Evolutionary conservation across 2,888 invertebrate species (phyloP).

Genomic region (Drosophila nigricruria): DNA sequence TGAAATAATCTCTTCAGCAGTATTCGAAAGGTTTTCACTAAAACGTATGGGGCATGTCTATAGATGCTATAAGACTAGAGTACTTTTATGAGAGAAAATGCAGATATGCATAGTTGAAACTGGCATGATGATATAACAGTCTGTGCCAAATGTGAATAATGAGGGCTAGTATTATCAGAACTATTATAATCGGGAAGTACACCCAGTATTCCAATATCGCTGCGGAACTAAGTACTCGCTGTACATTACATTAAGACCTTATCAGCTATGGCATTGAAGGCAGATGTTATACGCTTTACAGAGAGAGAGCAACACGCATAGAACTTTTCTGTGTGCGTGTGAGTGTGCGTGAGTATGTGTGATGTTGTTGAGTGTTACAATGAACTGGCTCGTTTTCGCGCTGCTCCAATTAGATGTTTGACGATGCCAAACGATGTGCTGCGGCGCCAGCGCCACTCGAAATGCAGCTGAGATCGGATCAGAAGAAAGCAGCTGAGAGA

Average conservation of each 20-base stretch:
- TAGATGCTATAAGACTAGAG: not conserved
- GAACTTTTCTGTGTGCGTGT: conserved; percentile 10
- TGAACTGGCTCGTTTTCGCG: conserved; percentile 37
- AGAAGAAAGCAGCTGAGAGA: conserved; percentile 36
- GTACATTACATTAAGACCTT: conserved; percentile 14
- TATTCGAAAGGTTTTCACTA: conserved; percentile 11
- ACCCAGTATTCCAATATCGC: not conserved
- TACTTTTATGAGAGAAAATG: not conserved
- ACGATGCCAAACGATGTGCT: conserved; percentile 31
- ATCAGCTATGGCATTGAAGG: conserved; percentile 14
- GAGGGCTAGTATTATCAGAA: not conserved
- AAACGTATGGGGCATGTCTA: not conserved
- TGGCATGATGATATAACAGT: not conserved
- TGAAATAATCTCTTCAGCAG: not conserved
- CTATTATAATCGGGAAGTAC: conserved; percentile 6
- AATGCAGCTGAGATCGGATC: conserved; percentile 11
- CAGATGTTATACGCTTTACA: conserved; percentile 23
- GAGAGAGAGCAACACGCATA: not conserved
- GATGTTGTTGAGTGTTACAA: conserved; percentile 35
- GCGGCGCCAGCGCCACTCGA: conserved; percentile 16
- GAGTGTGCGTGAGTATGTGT: not conserved
- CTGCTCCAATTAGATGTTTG: conserved; percentile 51
- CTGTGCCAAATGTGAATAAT: not conserved
- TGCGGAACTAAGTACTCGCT: conserved; percentile 24
- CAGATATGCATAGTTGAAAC: not conserved